Percentiles rank a stretch among this genome's conserved stretches.
Conservation (phyloP, 2,113 vertebrate species). For the Aramus guarauna region DNA sequence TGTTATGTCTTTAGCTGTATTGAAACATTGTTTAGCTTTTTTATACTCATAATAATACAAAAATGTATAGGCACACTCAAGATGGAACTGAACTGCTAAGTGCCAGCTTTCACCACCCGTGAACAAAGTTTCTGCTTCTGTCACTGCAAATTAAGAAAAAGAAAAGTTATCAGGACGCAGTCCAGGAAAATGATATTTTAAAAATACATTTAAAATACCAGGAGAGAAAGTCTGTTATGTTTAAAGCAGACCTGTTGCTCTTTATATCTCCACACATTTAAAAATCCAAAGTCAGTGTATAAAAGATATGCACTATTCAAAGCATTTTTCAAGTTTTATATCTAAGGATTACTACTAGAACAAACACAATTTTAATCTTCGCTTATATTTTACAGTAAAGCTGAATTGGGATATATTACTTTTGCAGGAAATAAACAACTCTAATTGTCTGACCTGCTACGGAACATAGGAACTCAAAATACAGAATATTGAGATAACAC, state of each 20-base stretch:
- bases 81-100: conserved; percentile 87
- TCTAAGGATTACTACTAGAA: not conserved
- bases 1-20: conserved; percentile 77
- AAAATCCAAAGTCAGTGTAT: not conserved
- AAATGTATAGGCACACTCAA: conserved; percentile 87
- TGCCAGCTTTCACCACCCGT: conserved; percentile 56
- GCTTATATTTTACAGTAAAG: not conserved
- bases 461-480: not conserved
- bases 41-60: conserved; percentile 92
- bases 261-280: not conserved
- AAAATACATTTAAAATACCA: not conserved
- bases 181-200: not conserved
- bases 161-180: not conserved
- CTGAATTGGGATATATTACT: not conserved
- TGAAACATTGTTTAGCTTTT: conserved; percentile 85
- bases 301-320: not conserved
- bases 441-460: not conserved
- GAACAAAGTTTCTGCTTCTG: conserved; percentile 73
- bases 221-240: not conserved
- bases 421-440: not conserved
- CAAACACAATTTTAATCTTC: not conserved
- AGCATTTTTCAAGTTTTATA: not conserved
- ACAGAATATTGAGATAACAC: not conserved
- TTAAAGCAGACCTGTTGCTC: not conserved
- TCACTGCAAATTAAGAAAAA: conserved; percentile 76